Conservation (phyloP, 2,113 vertebrate species). For the Pollachius pollachius region DNA sequence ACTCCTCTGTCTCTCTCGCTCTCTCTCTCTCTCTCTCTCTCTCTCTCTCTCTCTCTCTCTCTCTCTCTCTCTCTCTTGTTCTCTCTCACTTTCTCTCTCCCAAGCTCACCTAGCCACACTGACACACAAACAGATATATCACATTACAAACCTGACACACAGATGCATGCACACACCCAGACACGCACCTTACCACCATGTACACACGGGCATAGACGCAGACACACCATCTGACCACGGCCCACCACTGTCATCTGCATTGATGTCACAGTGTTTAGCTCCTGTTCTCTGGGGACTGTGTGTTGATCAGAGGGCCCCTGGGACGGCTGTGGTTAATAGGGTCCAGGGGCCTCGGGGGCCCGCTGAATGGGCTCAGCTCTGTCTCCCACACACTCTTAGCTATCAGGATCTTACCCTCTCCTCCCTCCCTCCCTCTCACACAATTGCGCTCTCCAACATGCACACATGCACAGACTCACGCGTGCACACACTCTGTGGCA, state of each 20-base stretch:
- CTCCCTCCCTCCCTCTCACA: too few relatives aligned
- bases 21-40: too few relatives aligned
- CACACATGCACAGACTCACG: too few relatives aligned
- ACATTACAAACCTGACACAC: too few relatives aligned
- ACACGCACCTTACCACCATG: background rate
- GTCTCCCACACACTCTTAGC: background rate
- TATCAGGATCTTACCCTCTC: too few relatives aligned
- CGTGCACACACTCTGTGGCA: too few relatives aligned
- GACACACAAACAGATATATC: too few relatives aligned
- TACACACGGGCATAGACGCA: slow-evolving; percentile 19
- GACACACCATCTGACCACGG: slow-evolving; percentile 13
- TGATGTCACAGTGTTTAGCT: slow-evolving; percentile 27
- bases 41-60: too few relatives aligned
- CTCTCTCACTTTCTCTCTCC: slow-evolving; percentile 30
- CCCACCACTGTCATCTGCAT: slow-evolving; percentile 47
- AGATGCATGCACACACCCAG: too few relatives aligned
- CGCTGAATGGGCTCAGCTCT: slow-evolving; percentile 1
- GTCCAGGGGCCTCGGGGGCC: slow-evolving; percentile 17
- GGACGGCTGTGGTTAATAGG: slow-evolving; percentile 34
- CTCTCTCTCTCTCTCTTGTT: background rate
- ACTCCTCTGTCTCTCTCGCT: slow-evolving; percentile 18
- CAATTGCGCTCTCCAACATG: too few relatives aligned
- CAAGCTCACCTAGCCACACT: too few relatives aligned
- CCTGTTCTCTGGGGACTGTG: slow-evolving; percentile 27
- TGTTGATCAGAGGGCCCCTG: slow-evolving; percentile 18